Evolutionary conservation across 2,888 invertebrate species (phyloP).

Genomic region (Diplolepis rosae): DNA sequence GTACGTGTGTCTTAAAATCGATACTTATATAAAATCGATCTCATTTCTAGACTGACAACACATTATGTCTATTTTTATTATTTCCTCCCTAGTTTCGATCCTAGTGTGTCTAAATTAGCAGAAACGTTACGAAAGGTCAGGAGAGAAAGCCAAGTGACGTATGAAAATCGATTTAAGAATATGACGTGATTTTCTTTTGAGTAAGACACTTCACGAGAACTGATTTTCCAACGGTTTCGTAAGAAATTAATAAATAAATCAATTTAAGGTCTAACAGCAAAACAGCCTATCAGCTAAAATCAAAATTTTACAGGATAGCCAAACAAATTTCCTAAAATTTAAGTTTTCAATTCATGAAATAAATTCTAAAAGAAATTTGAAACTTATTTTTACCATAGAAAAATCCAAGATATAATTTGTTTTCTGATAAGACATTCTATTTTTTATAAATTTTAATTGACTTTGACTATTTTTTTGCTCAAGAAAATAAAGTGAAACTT

Average conservation of each 20-base stretch:
- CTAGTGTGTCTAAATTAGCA: slow-evolving; percentile 21
- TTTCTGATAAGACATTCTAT: too few relatives aligned
- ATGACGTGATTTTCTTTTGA: background rate
- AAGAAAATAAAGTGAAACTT: background rate
- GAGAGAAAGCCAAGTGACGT: background rate
- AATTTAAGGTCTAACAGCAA: too few relatives aligned
- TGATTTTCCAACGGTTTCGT: background rate
- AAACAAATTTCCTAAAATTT: too few relatives aligned
- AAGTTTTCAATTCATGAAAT: too few relatives aligned
- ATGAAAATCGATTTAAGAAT: background rate
- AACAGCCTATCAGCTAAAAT: too few relatives aligned
- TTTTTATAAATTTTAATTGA: background rate
- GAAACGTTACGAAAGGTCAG: slow-evolving; percentile 15
- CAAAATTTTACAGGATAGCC: too few relatives aligned
- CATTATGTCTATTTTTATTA: slow-evolving; percentile 25
- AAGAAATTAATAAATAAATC: background rate
- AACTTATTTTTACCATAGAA: background rate
- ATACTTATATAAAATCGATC: slow-evolving; percentile 16
- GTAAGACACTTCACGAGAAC: background rate
- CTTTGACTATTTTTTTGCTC: background rate
- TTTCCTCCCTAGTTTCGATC: slow-evolving; percentile 17
- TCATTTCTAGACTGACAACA: slow-evolving; percentile 6
- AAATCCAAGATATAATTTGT: background rate
- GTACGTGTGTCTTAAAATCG: background rate
- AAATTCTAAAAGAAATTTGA: too few relatives aligned